phyloP scores from a whole-genome alignment of 2,797 vertebrate species.

The Xiphorhynchus erythropygius region DNA sequence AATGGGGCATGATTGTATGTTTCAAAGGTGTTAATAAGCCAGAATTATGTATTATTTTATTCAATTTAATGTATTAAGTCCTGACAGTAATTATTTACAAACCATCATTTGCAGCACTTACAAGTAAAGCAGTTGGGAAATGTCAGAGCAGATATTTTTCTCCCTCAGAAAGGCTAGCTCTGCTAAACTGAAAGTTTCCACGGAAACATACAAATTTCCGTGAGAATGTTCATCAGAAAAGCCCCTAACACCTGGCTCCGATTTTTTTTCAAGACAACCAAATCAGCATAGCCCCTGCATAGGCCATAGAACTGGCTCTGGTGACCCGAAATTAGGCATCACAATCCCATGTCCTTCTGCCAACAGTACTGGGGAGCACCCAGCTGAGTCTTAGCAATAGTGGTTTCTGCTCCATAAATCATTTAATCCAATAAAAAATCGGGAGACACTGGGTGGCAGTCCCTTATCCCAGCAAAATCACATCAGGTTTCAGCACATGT shows the following conservation, averaged over 20 bases:
- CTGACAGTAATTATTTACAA: background rate
- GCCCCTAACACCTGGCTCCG: background rate
- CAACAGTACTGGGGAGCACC: background rate
- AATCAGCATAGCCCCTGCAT: fast-evolving
- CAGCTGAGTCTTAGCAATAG: fast-evolving
- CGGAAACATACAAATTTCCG: background rate
- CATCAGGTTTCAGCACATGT: background rate
- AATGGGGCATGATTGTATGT: background rate
- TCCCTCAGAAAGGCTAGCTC: background rate
- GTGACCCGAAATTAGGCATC: background rate
- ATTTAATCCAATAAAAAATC: background rate
- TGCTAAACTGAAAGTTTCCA: background rate
- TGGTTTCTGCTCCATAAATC: background rate
- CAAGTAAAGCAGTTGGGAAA: background rate
- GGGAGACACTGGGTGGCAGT: background rate
- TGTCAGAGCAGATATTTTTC: background rate
- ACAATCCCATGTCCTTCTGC: background rate
- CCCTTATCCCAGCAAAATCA: background rate
- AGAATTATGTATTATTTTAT: background rate
- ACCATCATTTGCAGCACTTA: background rate
- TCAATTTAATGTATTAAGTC: background rate
- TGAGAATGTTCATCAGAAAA: background rate
- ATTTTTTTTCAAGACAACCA: background rate
- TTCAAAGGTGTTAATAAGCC: background rate
- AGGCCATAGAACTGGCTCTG: fast-evolving